A percentile compares a stretch with the other conserved stretches of the same genome.
Evolutionary conservation across 2,113 vertebrate species (phyloP).

Genomic region (Calyptomena viridis): DNA sequence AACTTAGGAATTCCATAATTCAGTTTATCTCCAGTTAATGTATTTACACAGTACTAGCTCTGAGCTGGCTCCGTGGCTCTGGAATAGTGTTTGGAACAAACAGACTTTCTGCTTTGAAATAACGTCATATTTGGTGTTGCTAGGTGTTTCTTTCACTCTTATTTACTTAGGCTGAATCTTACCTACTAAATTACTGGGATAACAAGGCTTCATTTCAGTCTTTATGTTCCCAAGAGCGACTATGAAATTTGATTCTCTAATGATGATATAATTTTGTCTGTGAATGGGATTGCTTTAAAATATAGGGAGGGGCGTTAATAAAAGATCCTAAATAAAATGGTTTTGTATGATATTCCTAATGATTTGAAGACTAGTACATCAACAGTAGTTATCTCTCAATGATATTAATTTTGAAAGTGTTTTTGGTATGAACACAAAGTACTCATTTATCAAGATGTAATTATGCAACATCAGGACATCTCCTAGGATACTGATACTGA

Average conservation of each 20-base stretch:
- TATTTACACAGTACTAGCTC: not conserved
- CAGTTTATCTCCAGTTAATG: not conserved
- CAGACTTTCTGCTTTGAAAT: not conserved
- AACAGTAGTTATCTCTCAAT: not conserved
- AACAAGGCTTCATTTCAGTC: not conserved
- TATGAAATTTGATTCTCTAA: not conserved
- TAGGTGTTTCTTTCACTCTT: not conserved
- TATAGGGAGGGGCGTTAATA: not conserved
- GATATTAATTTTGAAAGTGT: constrained; percentile 34
- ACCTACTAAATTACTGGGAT: not conserved
- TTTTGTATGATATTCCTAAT: not conserved
- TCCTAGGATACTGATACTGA: constrained; percentile 62
- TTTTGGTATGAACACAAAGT: constrained; percentile 39
- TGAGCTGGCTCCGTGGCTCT: not conserved
- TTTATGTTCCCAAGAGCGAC: not conserved
- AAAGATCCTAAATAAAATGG: not conserved
- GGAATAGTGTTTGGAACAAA: not conserved
- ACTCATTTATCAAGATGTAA: constrained; percentile 38
- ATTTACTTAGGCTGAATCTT: not conserved
- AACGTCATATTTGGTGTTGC: not conserved
- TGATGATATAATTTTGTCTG: not conserved
- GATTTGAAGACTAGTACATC: not conserved
- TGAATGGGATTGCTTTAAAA: not conserved
- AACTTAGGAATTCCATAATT: not conserved
- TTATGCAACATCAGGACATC: constrained; percentile 54